phyloP scores from a whole-genome alignment of 2,113 vertebrate species.

The Montifringilla adamsi region DNA sequence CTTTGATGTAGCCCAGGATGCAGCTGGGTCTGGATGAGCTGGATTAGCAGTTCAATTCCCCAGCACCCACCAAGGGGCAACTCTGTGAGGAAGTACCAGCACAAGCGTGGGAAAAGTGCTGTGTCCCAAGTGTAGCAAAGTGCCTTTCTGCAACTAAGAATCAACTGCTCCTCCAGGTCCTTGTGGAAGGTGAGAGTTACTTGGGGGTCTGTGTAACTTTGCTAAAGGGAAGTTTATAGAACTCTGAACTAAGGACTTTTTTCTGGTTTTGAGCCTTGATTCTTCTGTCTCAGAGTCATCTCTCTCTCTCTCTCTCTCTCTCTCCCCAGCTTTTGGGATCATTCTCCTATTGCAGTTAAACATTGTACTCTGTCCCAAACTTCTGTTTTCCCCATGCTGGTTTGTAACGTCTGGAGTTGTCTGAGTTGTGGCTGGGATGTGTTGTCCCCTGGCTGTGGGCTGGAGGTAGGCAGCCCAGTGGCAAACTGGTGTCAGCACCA shows the following conservation, averaged over 20 bases:
- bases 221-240: neutral
- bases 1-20: neutral
- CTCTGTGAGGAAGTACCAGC: neutral
- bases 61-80: neutral
- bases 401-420: neutral
- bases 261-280: neutral
- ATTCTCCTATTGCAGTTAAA: neutral
- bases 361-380: neutral
- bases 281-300: neutral
- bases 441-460: neutral
- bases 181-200: neutral
- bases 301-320: neutral
- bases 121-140: neutral
- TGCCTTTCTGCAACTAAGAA: neutral
- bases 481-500: neutral
- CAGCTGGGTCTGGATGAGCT: neutral
- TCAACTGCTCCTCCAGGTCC: neutral
- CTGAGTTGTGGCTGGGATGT: neutral
- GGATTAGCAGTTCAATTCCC: neutral
- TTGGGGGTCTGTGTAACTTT: neutral
- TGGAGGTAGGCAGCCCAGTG: neutral
- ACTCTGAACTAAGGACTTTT: neutral
- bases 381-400: accelerated
- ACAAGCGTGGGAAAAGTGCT: accelerated
- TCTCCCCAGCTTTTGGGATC: neutral